These are phyloP conservation scores for Anas platyrhynchos DNA, from an alignment of 2,113 vertebrate genomes.

Conservation along the genomic window DNA sequence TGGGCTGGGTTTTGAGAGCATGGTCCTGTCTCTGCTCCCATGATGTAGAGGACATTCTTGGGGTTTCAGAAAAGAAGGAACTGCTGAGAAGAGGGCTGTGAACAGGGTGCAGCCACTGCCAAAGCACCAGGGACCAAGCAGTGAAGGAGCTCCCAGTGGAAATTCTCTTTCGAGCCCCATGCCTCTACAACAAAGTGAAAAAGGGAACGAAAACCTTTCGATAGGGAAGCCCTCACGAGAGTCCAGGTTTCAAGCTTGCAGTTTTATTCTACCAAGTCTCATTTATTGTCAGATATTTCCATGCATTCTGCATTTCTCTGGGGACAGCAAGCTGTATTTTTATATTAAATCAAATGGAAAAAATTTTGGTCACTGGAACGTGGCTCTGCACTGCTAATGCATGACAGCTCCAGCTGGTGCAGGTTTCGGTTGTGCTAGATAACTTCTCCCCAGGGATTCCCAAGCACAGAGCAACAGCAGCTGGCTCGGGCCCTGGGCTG, in stretches of 20 bases:
- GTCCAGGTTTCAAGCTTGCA: neutral
- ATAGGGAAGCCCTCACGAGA: neutral
- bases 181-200: neutral
- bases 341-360: neutral
- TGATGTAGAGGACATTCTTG: neutral
- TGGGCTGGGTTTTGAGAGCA: neutral
- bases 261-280: neutral
- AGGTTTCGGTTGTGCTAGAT: neutral
- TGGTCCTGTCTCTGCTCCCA: neutral
- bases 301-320: neutral
- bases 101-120: neutral
- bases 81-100: neutral
- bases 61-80: neutral
- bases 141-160: neutral
- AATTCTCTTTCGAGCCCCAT: neutral
- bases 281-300: neutral
- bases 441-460: neutral
- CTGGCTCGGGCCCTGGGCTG: too few species aligned
- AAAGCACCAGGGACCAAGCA: neutral
- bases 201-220: constrained; percentile 30
- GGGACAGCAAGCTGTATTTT: neutral
- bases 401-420: neutral
- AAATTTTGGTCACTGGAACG: neutral
- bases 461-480: neutral
- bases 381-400: neutral